These are phyloP conservation scores for Arbacia lixula DNA, from an alignment of 53 echinoderm and acorn worm species.

Conservation along the genomic window DNA sequence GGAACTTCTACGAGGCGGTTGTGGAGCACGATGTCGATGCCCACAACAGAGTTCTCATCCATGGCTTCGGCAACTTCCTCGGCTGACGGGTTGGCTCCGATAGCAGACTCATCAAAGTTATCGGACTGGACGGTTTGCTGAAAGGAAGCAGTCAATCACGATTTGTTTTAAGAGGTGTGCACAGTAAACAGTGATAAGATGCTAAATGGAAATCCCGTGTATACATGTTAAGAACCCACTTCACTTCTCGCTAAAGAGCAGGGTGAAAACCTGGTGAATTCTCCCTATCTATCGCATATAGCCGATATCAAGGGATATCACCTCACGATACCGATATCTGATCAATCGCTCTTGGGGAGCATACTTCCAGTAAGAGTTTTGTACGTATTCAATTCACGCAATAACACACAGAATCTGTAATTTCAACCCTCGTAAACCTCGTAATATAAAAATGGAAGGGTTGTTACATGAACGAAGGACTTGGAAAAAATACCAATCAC, in stretches of 20 bases:
- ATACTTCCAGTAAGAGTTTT: too few species aligned
- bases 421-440: too few species aligned
- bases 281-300: too few species aligned
- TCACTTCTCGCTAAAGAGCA: neutral
- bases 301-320: too few species aligned
- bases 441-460: too few species aligned
- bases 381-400: too few species aligned
- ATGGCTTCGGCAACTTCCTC: constrained; percentile 6
- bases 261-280: too few species aligned
- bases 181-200: neutral
- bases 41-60: neutral
- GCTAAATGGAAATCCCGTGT: neutral
- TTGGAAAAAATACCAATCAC: too few species aligned
- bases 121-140: neutral
- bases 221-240: neutral
- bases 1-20: neutral
- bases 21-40: neutral
- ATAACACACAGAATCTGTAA: too few species aligned
- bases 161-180: neutral
- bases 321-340: too few species aligned
- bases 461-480: too few species aligned
- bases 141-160: neutral
- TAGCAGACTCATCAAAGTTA: neutral
- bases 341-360: too few species aligned
- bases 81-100: constrained; percentile 36